These are phyloP conservation scores for Styela plicata DNA, from an alignment of 23 tunicate genomes.

Conservation along the genomic window DNA sequence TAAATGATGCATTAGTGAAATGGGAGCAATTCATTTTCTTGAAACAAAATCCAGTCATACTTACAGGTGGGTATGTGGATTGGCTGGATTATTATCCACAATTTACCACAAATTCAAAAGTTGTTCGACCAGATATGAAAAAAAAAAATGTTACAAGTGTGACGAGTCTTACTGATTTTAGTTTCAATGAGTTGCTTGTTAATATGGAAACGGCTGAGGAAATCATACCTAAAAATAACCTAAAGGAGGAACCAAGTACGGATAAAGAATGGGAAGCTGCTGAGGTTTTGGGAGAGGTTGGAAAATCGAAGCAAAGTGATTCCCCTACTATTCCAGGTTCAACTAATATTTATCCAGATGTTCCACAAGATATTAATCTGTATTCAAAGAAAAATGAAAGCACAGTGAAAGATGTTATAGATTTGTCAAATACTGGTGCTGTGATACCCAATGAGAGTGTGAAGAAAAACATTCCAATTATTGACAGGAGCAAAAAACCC, in stretches of 20 bases:
- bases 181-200: background rate
- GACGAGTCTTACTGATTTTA: conserved; percentile 35
- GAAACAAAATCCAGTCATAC: conserved; percentile 52
- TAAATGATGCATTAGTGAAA: conserved; percentile 67
- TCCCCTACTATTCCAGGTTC: background rate
- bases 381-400: background rate
- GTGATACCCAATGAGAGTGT: no score
- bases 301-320: background rate
- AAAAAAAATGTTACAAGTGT: conserved; percentile 36
- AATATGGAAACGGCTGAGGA: no score
- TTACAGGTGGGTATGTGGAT: conserved; percentile 81
- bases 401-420: no score
- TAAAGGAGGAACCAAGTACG: background rate
- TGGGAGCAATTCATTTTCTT: conserved; percentile 76
- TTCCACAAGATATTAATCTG: background rate
- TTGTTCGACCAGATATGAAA: conserved; percentile 41
- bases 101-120: conserved; percentile 67
- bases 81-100: conserved; percentile 82
- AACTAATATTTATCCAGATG: background rate
- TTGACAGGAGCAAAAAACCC: conserved; percentile 6
- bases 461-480: background rate
- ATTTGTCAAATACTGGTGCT: no score
- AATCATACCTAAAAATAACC: no score
- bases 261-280: background rate
- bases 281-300: background rate